Percentiles rank a stretch among this genome's conserved stretches.
These are phyloP conservation scores for Drosophila chauvacae DNA, from an alignment of 1,140 invertebrate genomes.

Conservation along the genomic window DNA sequence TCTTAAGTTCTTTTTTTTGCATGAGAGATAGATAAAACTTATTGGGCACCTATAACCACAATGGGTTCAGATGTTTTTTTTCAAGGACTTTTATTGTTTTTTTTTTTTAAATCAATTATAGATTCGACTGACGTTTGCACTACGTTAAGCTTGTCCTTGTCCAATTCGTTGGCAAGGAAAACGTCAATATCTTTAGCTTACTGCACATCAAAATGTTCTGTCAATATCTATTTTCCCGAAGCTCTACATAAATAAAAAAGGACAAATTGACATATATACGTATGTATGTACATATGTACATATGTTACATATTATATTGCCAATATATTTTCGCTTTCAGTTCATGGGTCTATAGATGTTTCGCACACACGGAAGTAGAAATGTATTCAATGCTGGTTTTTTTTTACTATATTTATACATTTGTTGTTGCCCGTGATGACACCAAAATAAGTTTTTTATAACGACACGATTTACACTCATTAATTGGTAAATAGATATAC, in stretches of 20 bases:
- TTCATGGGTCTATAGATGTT: slow-evolving; percentile 5
- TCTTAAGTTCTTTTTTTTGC: background rate
- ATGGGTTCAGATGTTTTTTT: background rate
- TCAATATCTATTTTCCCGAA: slow-evolving; percentile 10
- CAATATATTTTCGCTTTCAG: background rate
- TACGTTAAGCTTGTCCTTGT: background rate
- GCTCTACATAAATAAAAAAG: slow-evolving; percentile 22
- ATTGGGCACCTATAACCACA: slow-evolving; percentile 3
- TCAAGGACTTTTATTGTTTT: slow-evolving; percentile 15
- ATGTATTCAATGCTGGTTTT: background rate
- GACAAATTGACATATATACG: slow-evolving; percentile 9
- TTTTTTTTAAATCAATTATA: slow-evolving; percentile 14
- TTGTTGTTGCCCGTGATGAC: slow-evolving; percentile 18
- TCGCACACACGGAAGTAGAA: background rate
- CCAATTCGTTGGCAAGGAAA: background rate
- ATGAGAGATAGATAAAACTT: background rate
- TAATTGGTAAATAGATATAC: slow-evolving; percentile 47
- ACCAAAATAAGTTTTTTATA: slow-evolving; percentile 21
- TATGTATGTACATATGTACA: slow-evolving; percentile 2
- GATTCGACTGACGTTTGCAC: slow-evolving; percentile 5
- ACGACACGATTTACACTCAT: slow-evolving; percentile 30
- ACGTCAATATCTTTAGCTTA: slow-evolving; percentile 5
- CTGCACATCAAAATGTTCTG: slow-evolving; percentile 11
- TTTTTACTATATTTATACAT: slow-evolving; percentile 4
- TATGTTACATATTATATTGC: slow-evolving; percentile 21